Evolutionary conservation across 2,888 invertebrate genomes (phyloP).

Genomic region (Diplolepis rosae): DNA sequence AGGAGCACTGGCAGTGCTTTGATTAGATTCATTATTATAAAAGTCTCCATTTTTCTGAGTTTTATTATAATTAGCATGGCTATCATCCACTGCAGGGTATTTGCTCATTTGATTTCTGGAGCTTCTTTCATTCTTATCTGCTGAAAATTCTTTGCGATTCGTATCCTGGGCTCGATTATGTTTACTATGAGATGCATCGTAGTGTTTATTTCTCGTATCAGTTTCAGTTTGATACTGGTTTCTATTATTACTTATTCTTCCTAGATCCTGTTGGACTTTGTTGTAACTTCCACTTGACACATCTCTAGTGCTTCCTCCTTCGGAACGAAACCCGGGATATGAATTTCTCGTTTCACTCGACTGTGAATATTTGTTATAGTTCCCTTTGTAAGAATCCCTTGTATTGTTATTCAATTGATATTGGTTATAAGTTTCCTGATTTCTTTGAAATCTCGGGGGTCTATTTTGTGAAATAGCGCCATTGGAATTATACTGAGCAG

Average conservation of each 20-base stretch:
- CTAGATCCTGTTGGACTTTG: constrained; percentile 54
- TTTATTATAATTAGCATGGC: constrained; percentile 35
- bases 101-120: constrained; percentile 60
- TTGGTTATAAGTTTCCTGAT: constrained; percentile 64
- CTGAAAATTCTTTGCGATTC: constrained; percentile 50
- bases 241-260: constrained; percentile 51
- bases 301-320: constrained; percentile 48
- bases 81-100: constrained; percentile 42
- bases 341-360: constrained; percentile 59
- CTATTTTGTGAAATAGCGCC: constrained; percentile 69
- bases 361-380: constrained; percentile 49
- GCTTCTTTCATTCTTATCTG: constrained; percentile 55
- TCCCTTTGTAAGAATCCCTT: constrained; percentile 36
- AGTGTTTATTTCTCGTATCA: constrained; percentile 54
- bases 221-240: constrained; percentile 56
- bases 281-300: constrained; percentile 47
- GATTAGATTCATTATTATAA: constrained; percentile 54
- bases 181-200: constrained; percentile 55
- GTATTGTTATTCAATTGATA: constrained; percentile 56
- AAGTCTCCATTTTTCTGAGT: constrained; percentile 56
- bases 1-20: constrained; percentile 51
- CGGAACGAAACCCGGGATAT: constrained; percentile 53
- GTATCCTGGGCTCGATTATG: constrained; percentile 58
- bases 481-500: constrained; percentile 53
- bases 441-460: constrained; percentile 79